Base-by-base conservation (phyloP, 2,113 vertebrate species). In the Montifringilla adamsi region DNA sequence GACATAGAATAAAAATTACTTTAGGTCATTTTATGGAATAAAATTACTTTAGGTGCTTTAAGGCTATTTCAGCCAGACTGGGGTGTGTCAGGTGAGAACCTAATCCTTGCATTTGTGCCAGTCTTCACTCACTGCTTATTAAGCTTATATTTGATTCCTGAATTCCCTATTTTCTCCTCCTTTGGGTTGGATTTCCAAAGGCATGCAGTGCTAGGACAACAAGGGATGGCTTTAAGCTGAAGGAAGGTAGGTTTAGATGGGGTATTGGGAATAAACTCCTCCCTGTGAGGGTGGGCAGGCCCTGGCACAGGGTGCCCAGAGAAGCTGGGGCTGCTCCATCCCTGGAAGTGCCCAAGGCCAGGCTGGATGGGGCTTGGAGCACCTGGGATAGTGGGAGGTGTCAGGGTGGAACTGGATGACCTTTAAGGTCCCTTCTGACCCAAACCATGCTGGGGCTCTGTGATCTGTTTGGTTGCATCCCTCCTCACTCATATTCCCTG, bases 191-290 rank as follows among this genome's bases (percentile, higher is more conserved):
- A 63, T 90, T 90, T 77, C 49, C 41, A 28, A 28, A 75, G 56
- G 17, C 12, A 3, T 16, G 47, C 0, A 0, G 26, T 11, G 15
- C 23, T 41, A 16, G 55, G 41, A 70, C 3, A 13, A 28, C 63
- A 33, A 53, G 56, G 35, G 41, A 23, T 35, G 72, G 41, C 7
- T 49, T 49, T 20, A 16, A 69, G 41, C 43, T 49, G 72, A 23
- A 56, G 41, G 63, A 49, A 3, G 2, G 27, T 10, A 23, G 31
- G 27, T 43, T 53, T 30, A 10, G 39, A 4, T n/a, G 39, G 43
- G 31, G 56, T 43, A 6, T 28, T 69, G 31, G 41, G 30, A 35
- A 63, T 24, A 27, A 84, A 69, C 37, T 13, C 7, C 8, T 43
- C 43, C 31, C 27, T 69, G 63, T 3, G 70, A 69, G 41, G 47